Base-by-base conservation (phyloP, 2,888 invertebrate species). In the Corythucha ciliata region DNA sequence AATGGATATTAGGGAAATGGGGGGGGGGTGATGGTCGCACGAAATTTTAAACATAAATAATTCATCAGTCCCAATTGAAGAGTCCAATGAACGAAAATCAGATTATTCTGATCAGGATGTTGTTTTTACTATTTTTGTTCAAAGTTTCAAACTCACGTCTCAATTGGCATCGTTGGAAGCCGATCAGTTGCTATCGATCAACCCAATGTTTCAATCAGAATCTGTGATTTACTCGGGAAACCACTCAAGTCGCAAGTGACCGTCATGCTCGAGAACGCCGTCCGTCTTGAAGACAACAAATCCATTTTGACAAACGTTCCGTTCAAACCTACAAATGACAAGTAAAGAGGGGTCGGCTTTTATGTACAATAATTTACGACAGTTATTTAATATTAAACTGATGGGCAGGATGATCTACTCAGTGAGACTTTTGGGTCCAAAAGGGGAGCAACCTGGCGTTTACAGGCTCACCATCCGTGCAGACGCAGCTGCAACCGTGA, bases 401-500 rank as follows among this genome's bases (percentile, higher is more conserved):
- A n/a, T n/a, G n/a, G n/a, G n/a, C 56, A 58, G 55, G 32, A 54
- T 48, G 41, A 52, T 53, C 26, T 51, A 57, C 27, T 39, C 21
- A 16, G 34, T 44, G 8, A 40, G 42, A 7, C 47, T 52, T 6
- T 47, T 52, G 27, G 27, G 44, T 25, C 45, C 37, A 18, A 47
- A 47, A 33, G 47, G 48, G 6, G 47, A 47, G 41, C 27, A 34
- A 18, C 81, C 88, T 56, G 94, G 92, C 24, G 75, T 88, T 64
- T 96, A 96, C 71, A 80, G 80, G 61, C 75, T 91, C 6, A 80
- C 80, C 0, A 67, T 96, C 12, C 82, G 77, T 54, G 86, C 83
- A 4, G 42, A 47, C 4, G 54, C 48, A 8, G 47, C 29, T 12
- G 51, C 48, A 14, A 16, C 51, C 1, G 74, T 75, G 59, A 75